Evolutionary conservation across 2,797 vertebrate genomes (phyloP).

Genomic region (Sardinella longiceps): DNA sequence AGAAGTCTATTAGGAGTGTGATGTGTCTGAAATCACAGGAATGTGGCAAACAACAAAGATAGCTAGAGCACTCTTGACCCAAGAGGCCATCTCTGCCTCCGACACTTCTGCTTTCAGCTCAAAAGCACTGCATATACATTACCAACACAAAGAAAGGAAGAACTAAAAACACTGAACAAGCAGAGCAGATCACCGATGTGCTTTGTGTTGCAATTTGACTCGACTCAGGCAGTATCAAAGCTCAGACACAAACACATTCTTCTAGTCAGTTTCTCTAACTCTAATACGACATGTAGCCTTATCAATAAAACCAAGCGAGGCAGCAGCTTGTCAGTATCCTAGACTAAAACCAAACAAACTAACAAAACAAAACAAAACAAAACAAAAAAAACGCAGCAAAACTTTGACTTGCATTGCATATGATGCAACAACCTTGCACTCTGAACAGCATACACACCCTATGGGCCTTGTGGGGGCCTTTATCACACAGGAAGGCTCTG

Average conservation of each 20-base stretch:
- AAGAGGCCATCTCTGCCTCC: neutral
- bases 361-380: neutral
- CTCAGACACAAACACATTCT: neutral
- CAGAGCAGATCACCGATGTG: neutral
- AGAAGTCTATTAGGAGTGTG: neutral
- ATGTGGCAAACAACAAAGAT: neutral
- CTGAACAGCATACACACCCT: neutral
- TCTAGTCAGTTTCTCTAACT: neutral
- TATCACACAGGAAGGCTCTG: neutral
- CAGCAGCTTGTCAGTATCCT: neutral
- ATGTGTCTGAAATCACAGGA: conserved; percentile 11
- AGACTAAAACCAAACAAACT: neutral
- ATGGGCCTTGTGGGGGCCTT: neutral
- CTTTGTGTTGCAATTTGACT: neutral
- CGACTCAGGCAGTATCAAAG: neutral
- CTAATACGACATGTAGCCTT: neutral
- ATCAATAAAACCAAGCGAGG: neutral
- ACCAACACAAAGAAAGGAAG: neutral
- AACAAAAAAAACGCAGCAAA: neutral
- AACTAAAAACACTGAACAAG: neutral
- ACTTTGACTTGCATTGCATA: neutral
- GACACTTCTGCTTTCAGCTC: neutral
- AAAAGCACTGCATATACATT: neutral
- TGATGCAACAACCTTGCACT: neutral
- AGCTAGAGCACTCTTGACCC: neutral